Conservation (phyloP, 2,113 vertebrate genomes). For the Crotalus tigris region DNA sequence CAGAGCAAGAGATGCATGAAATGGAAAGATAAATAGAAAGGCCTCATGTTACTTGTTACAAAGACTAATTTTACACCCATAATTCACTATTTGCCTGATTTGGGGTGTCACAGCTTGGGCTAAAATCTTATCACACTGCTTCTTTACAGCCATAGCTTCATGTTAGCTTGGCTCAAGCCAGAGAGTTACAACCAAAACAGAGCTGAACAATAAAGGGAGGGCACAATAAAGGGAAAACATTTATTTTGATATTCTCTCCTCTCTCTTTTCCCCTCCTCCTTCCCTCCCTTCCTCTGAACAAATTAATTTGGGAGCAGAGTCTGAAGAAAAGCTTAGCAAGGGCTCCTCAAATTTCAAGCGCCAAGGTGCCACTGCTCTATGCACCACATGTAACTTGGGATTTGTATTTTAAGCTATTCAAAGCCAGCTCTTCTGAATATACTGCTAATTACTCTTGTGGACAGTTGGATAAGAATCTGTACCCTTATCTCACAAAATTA, state of each 20-base stretch:
- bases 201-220: conserved; percentile 50
- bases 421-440: conserved; percentile 30
- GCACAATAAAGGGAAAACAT: conserved; percentile 60
- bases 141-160: conserved; percentile 49
- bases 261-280: conserved; percentile 44
- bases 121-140: conserved; percentile 59
- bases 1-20: conserved; percentile 46
- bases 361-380: conserved; percentile 58
- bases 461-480: conserved; percentile 31
- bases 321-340: conserved; percentile 60
- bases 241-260: conserved; percentile 62
- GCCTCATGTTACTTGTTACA: conserved; percentile 37
- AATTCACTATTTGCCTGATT: conserved; percentile 55
- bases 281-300: conserved; percentile 69
- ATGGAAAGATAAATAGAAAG: conserved; percentile 55
- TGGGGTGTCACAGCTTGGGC: conserved; percentile 64
- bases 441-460: conserved; percentile 37
- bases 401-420: conserved; percentile 50
- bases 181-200: conserved; percentile 58
- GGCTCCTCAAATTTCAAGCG: conserved; percentile 52
- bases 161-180: conserved; percentile 57
- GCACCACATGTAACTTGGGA: conserved; percentile 44
- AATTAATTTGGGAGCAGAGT: conserved; percentile 72
- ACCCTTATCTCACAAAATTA: conserved; percentile 9
- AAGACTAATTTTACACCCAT: conserved; percentile 47